Evolutionary conservation across 2,113 vertebrate species (phyloP), one percentile per base, ranked within the genome.

Genomic region (Orycteropus afer): DNA sequence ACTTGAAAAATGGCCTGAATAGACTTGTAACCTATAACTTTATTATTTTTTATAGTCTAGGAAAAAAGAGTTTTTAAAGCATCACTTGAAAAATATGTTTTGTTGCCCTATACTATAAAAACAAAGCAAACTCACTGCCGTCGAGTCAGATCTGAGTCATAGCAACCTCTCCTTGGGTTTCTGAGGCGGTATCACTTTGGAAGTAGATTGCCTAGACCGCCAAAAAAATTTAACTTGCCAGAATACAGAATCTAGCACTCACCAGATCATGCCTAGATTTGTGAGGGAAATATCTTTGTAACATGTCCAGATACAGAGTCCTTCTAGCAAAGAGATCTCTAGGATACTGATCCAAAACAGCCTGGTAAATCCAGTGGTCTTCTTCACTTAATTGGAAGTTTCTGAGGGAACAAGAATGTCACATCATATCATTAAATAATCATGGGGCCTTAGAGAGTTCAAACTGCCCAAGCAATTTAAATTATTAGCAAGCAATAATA

Each of bases 181-280:
- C n/a, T n/a, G n/a, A n/a, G n/a, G n/a, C n/a, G n/a, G n/a, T n/a
- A n/a, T n/a, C n/a, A n/a, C n/a, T n/a, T n/a, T n/a, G n/a, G n/a
- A n/a, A n/a, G n/a, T n/a, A n/a, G n/a, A n/a, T n/a, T n/a, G n/a
- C n/a, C n/a, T n/a, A n/a, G n/a, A n/a, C n/a, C n/a, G n/a, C 37
- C 53, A 29, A 87, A 88, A 51, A 42, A 78, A 77, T 17, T 92
- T 77, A 96, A 55, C 2, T 69, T n/a, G 47, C 13, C 27, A 89
- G 12, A 47, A 53, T 77, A 53, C 49, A 87, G 42, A 83, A 74
- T 63, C 4, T 29, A 88, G 22, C 23, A 98, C 99, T 99, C 81
- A 99, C 99, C 99, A 99, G 98, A 80, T 99, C 98, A 17, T 97
- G 96, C 96, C 98, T 98, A 25, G 98, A 98, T 97, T 98, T 99